Evolutionary conservation across 2,113 vertebrate genomes (phyloP).

Genomic region (Opisthocomus hoazin): DNA sequence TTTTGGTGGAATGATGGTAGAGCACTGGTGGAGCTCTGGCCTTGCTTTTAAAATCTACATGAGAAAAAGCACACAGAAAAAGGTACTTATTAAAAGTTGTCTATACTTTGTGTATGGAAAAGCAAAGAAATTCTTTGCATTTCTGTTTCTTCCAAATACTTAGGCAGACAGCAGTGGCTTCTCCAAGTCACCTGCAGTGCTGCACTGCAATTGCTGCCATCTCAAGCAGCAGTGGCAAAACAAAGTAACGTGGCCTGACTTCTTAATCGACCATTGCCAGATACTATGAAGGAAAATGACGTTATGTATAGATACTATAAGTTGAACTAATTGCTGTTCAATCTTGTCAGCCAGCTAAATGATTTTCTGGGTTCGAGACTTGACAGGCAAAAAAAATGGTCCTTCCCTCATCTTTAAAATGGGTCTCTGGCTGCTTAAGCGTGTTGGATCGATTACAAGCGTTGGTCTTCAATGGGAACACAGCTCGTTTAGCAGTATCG

Average conservation of each 20-base stretch:
- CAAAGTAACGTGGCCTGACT: neutral
- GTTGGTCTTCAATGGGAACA: neutral
- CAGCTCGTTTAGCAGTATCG: neutral
- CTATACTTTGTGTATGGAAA: neutral
- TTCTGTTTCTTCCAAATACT: neutral
- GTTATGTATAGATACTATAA: fast-evolving
- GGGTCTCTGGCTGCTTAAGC: neutral
- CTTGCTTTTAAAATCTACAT: constrained; percentile 85
- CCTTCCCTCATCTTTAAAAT: neutral
- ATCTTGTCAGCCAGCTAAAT: neutral
- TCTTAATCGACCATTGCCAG: neutral
- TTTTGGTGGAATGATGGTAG: constrained; percentile 70
- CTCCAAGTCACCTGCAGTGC: neutral
- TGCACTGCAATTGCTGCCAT: neutral
- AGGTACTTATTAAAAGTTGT: constrained; percentile 65
- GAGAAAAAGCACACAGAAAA: constrained; percentile 81
- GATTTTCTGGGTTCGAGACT: neutral
- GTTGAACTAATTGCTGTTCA: neutral
- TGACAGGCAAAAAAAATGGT: neutral
- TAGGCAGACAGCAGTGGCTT: neutral
- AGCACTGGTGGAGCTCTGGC: constrained; percentile 83
- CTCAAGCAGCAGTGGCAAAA: neutral
- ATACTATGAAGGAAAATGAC: neutral
- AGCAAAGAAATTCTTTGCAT: neutral
- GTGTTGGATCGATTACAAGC: neutral